These are phyloP conservation scores for Drosophila colorata DNA, from an alignment of 2,888 invertebrate species.

Conservation along the genomic window DNA sequence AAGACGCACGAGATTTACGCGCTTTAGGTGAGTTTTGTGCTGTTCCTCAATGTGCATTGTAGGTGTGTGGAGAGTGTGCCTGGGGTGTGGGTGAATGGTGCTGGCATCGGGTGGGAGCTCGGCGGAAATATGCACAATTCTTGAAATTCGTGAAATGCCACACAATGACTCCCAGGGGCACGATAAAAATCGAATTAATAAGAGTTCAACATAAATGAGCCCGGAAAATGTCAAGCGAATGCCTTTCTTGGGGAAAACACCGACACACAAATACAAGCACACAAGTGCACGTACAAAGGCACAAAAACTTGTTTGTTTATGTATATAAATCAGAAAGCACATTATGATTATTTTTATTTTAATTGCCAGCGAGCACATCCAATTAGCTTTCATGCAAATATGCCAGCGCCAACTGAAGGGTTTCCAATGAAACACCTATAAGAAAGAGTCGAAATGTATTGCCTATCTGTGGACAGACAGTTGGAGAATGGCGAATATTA, in stretches of 20 bases:
- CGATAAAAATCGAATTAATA: slow-evolving; percentile 85
- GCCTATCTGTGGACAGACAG: too few species aligned
- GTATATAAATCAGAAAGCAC: slow-evolving; percentile 25
- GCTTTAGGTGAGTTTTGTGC: slow-evolving; percentile 56
- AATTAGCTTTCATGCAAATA: slow-evolving; percentile 39
- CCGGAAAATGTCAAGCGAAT: slow-evolving; percentile 67
- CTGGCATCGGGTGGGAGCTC: background rate
- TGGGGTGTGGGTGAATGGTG: background rate
- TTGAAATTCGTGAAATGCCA: slow-evolving; percentile 77
- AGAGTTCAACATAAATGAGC: slow-evolving; percentile 83
- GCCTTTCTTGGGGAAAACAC: slow-evolving; percentile 19
- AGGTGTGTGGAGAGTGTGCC: background rate
- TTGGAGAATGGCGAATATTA: too few species aligned
- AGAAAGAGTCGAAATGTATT: background rate
- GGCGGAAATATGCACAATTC: slow-evolving; percentile 74
- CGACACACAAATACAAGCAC: slow-evolving; percentile 13
- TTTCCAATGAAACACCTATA: slow-evolving; percentile 7
- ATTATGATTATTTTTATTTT: slow-evolving; percentile 54
- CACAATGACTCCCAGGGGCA: slow-evolving; percentile 84
- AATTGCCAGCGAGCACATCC: slow-evolving; percentile 40
- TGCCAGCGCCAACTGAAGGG: slow-evolving; percentile 11
- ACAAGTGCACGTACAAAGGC: background rate
- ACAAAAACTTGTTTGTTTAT: slow-evolving; percentile 8
- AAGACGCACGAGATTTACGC: slow-evolving; percentile 79
- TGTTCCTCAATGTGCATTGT: slow-evolving; percentile 15